Evolutionary conservation across 2,888 invertebrate genomes (phyloP).

Genomic region (Cantharis flavilabris): DNA sequence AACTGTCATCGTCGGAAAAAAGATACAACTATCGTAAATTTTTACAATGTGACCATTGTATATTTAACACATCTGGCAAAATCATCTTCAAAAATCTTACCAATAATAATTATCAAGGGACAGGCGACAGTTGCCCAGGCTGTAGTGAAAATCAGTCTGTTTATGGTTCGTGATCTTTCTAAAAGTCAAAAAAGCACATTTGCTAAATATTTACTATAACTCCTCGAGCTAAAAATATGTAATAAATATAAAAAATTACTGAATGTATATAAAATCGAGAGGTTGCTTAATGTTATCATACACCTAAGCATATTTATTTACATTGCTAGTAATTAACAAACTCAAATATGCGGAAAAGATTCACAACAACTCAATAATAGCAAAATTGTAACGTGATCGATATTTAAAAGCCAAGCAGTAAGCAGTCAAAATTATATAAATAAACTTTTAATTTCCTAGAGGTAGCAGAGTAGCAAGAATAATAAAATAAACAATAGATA

Average conservation of each 20-base stretch:
- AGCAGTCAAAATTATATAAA: neutral
- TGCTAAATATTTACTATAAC: neutral
- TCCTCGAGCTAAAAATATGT: neutral
- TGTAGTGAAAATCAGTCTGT: neutral
- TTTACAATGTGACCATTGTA: neutral
- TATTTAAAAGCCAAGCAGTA: neutral
- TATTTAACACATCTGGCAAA: conserved; percentile 1
- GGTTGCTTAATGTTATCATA: neutral
- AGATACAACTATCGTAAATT: conserved; percentile 6
- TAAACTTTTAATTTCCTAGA: neutral
- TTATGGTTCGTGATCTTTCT: neutral
- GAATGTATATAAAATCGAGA: neutral
- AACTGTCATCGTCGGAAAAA: neutral
- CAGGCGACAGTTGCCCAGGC: neutral
- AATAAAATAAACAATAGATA: neutral
- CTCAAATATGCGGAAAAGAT: neutral
- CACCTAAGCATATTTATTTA: neutral
- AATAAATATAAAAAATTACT: neutral
- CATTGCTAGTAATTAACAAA: neutral
- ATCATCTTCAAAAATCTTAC: neutral
- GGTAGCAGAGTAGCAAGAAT: neutral
- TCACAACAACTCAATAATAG: neutral
- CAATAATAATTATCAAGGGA: neutral
- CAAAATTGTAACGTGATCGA: neutral
- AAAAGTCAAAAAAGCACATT: neutral